Base-by-base conservation (phyloP, 64 coral and sea anemone genomes). In the Pachyseris speciosa region DNA sequence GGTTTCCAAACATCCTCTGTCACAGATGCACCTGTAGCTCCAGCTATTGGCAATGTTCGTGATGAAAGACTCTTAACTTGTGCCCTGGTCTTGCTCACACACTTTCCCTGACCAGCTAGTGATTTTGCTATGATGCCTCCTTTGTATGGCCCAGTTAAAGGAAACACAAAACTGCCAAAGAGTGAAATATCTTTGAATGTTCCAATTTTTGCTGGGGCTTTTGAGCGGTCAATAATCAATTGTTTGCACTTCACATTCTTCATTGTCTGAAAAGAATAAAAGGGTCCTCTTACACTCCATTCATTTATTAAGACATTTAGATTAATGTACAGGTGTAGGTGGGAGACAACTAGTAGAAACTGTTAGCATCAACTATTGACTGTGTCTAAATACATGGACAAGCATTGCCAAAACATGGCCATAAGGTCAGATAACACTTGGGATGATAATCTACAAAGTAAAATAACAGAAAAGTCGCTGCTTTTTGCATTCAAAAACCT, bases 121-220 rank as follows among this genome's bases (percentile, higher is more conserved):
- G 84, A 87, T 39, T 47, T 15, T 65, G 67, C 47, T 47, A 53
- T 47, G 13, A 87, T 48, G 7, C 84, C 84, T 16, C 84, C 84
- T 22, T 38, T n/a, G 16, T 0, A 51, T 1, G 41, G n/a, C n/a
- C n/a, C n/a, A n/a, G n/a, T n/a, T n/a, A n/a, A n/a, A n/a, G n/a
- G 42, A 55, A 87, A 87, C 40, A 1, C 10, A 33, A 52, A 87
- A 22, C 17, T 87, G 3, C 55, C 64, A 72, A 72, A 87, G 22
- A 87, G 22, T 42, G 84, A 87, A 12, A 87, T 87, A 53, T 72
- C 84, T 32, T 87, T 73, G 11, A 85, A 47, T 12, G 83, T 85
- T 10, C 61, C 83, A 9, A 87, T 11, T 31, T 85, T 85, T 32
- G n/a, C 36, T 24, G 61, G 57, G 5, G 83, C 34, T 4, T 32